Percentiles rank a stretch among this genome's conserved stretches.
Conservation (phyloP, 2,797 vertebrate genomes). For the Sebastes kiyomatsui region DNA sequence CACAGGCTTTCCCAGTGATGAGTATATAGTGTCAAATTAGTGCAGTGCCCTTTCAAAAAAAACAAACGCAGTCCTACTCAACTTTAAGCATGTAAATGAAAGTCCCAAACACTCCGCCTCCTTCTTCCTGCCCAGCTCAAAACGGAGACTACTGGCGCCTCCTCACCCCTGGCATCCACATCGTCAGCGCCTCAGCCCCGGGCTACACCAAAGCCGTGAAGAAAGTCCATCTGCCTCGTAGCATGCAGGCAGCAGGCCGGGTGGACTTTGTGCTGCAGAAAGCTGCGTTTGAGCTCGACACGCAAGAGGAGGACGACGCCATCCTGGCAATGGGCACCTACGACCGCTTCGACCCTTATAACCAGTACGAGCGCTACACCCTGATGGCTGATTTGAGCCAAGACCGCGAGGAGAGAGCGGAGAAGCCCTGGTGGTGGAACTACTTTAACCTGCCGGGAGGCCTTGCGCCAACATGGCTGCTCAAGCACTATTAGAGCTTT, state of each 20-base stretch:
- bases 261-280: slow-evolving; percentile 90
- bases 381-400: background rate
- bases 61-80: background rate
- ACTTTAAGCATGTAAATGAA: background rate
- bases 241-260: slow-evolving; percentile 85
- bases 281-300: slow-evolving; percentile 38
- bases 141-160: slow-evolving; percentile 96
- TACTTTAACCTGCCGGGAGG: slow-evolving; percentile 86
- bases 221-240: slow-evolving; percentile 86
- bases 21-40: background rate
- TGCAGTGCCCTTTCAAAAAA: background rate
- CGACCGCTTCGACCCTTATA: slow-evolving; percentile 80
- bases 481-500: slow-evolving; percentile 80
- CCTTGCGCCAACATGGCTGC: slow-evolving; percentile 89
- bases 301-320: slow-evolving; percentile 46
- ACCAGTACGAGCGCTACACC: slow-evolving; percentile 82
- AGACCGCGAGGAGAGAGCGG: slow-evolving; percentile 65
- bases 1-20: background rate
- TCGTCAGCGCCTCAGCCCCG: slow-evolving; percentile 87
- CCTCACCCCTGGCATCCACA: slow-evolving; percentile 90
- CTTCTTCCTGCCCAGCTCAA: slow-evolving; percentile 80
- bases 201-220: slow-evolving; percentile 88
- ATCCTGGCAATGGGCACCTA: slow-evolving; percentile 53
- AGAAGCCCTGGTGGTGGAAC: slow-evolving; percentile 97
- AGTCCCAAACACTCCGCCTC: background rate